A percentile compares a stretch with the other conserved stretches of the same genome.
phyloP scores from a whole-genome alignment of 2,113 vertebrate genomes.

The Psettodes erumei region DNA sequence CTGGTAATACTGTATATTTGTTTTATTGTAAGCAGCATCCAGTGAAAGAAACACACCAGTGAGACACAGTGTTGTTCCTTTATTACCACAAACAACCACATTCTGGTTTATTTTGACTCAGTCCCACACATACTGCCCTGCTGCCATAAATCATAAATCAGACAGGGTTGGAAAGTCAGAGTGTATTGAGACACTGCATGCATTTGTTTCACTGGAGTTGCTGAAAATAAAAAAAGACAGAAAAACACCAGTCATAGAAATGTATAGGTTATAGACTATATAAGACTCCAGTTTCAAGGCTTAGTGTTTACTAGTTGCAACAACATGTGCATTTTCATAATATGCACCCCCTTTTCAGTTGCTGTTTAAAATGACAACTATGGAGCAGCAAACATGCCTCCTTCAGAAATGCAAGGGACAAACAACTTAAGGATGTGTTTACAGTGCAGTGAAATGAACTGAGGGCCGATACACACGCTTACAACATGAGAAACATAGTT shows the following conservation, averaged over 20 bases:
- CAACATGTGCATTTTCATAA: background rate
- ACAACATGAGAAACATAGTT: too few relatives aligned
- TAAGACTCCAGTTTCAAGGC: too few relatives aligned
- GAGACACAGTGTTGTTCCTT: background rate
- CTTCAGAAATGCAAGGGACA: background rate
- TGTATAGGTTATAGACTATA: too few relatives aligned
- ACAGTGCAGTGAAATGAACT: background rate
- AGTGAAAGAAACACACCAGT: background rate
- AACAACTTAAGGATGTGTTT: too few relatives aligned
- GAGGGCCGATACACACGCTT: too few relatives aligned
- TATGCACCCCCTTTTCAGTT: background rate
- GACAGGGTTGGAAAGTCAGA: background rate
- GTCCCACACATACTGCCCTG: background rate
- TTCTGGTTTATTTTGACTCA: background rate
- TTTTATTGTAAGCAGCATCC: background rate
- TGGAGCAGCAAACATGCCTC: background rate
- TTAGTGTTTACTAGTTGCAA: background rate
- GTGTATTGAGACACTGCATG: background rate
- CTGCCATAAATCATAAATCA: background rate
- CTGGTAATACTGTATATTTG: background rate
- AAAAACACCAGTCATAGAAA: too few relatives aligned
- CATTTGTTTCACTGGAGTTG: background rate
- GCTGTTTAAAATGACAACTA: background rate
- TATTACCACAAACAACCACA: background rate
- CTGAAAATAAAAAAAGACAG: background rate